Base-by-base conservation (phyloP, 2,797 vertebrate genomes). In the Pseudochromis fuscus region DNA sequence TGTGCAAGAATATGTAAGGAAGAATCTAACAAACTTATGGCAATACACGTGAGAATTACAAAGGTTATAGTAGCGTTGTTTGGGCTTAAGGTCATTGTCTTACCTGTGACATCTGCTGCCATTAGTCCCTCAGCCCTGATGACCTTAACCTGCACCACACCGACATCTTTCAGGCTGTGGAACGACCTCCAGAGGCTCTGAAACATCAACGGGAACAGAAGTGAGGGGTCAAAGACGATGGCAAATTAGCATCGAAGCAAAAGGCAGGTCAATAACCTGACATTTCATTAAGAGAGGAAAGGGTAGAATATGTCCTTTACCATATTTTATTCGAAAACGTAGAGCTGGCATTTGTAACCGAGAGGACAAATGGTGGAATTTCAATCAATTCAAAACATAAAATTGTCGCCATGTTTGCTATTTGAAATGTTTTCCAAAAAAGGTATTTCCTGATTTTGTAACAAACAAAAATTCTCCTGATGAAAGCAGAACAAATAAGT, bases 61-160 rank as follows among this genome's bases (percentile, higher is more conserved):
- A 21, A 63, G 49, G 58, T 59, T 49, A 28, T 5, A 38, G 27
- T 46, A 40, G 11, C 31, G 35, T 35, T 71, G 53, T 85, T 75
- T 52, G 53, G 68, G 59, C 49, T 21, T 28, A 13, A 58, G 49
- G 72, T 72, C 46, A 30, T 24, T 7, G 49, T 84, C 95, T 94
- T 95, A 96, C 98, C 97, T 94, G 96, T 99, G 92, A 98, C 97
- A 80, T 99, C 98, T 77, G 98, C 98, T 33, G 96, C 97, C 97
- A 98, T 97, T 91, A 99, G 94, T 48, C 97, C 97, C 92, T 99
- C 97, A 28, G 97, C 97, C 84, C 95, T 93, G 93, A 98, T 97
- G 89, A 99, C 95, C 93, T 98, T 99, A 91, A 98, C 96, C 91
- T 98, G 97, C 87, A 99, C 96, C 88, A 99, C 93, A 49, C 97